Base-by-base conservation (phyloP, 2,797 vertebrate species). In the Fistularia tabacaria region DNA sequence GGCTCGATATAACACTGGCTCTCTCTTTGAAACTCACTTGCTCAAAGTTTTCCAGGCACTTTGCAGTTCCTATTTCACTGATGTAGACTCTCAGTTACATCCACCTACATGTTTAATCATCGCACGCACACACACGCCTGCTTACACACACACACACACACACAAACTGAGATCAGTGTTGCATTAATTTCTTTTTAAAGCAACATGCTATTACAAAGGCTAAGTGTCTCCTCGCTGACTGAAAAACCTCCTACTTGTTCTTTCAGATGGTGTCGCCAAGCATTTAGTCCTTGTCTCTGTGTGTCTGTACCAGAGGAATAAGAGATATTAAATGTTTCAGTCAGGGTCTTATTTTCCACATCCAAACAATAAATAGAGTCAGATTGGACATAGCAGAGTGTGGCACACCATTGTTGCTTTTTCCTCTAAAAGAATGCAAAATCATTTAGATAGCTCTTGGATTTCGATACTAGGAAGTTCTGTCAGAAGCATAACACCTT, bases 181-280 rank as follows among this genome's bases (percentile, higher is more conserved):
- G 25, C 56, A 45, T 57, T 65, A 13, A 61, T 69, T 55, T 52
- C 60, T 50, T 52, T 49, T 41, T 57, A 73, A 67, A 69, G 47
- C 13, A 71, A 50, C 38, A 58, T 12, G 45, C 62, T 55, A 45
- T 62, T 48, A 46, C 62, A 65, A 71, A 71, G 12, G 6, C 59
- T n/a, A 54, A 51, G 38, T 14, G 9, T 68, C 58, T 8, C 13
- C 25, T 48, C 37, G 45, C 47, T 25, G 39, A 61, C 53, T 60
- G 51, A 25, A 38, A 51, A 57, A 54, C 51, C 62, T 54, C 49
- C 71, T 42, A 48, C 57, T 66, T 37, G 37, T 57, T 46, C 56
- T 51, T 38, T 51, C 38, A 45, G 11, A 48, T 3, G 10, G 12
- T 36, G 46, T 12, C 36, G 25, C 46, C 12, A 25, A 25, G 25